Conservation (phyloP, 2,113 vertebrate species). For the Murina feae region DNA sequence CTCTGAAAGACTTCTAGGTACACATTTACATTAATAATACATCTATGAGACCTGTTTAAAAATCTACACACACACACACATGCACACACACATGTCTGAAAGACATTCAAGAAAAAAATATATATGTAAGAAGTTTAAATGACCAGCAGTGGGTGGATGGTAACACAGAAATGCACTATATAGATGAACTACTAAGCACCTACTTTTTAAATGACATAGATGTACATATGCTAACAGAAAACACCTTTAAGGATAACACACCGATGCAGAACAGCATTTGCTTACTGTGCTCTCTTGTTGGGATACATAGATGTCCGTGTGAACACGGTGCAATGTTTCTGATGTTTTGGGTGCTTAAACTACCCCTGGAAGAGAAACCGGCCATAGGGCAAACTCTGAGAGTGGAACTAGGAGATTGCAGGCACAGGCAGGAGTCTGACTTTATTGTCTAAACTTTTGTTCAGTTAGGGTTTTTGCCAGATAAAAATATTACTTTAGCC, state of each 20-base stretch:
- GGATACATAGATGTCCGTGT: background rate
- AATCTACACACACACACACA: background rate
- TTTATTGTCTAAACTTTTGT: background rate
- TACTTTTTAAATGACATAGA: background rate
- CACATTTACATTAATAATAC: background rate
- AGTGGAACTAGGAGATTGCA: background rate
- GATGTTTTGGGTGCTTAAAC: background rate
- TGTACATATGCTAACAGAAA: background rate
- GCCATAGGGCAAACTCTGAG: background rate
- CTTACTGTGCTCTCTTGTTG: background rate
- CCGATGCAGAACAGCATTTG: background rate
- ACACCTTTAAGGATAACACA: background rate
- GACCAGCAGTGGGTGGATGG: background rate
- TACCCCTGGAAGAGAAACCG: background rate
- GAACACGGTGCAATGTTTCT: background rate
- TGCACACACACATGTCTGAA: background rate
- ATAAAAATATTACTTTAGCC: background rate
- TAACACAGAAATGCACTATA: background rate
- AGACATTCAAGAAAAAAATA: background rate
- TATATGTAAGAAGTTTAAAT: background rate
- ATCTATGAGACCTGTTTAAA: background rate
- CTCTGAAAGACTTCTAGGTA: background rate
- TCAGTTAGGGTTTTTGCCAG: background rate
- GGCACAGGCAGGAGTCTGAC: rapidly evolving
- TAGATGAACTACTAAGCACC: background rate